These are phyloP conservation scores for Brachypodius melanocephalos DNA, from an alignment of 2,113 vertebrate species.

Conservation along the genomic window DNA sequence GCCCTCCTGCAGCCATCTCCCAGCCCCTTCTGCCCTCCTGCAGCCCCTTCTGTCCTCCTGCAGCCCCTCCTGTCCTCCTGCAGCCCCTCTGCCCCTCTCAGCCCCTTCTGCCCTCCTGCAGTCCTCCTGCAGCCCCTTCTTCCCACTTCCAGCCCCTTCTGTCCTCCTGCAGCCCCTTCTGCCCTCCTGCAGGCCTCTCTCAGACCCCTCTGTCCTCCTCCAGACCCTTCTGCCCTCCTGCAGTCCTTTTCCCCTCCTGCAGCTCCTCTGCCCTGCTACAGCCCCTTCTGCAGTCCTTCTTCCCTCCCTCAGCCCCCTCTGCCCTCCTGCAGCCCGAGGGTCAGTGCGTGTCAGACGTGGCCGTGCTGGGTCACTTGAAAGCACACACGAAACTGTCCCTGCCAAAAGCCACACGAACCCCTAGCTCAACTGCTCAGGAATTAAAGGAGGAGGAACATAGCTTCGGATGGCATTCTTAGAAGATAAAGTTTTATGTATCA, in stretches of 20 bases:
- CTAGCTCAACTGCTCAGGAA: not conserved
- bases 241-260: too few relatives aligned
- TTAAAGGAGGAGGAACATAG: not conserved
- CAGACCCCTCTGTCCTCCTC: too few relatives aligned
- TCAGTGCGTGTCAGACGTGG: not conserved
- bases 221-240: not conserved
- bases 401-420: not conserved
- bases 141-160: not conserved
- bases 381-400: not conserved
- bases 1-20: not conserved
- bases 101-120: not conserved
- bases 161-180: not conserved
- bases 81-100: not conserved
- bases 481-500: not conserved
- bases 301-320: not conserved
- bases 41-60: not conserved
- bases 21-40: too few relatives aligned
- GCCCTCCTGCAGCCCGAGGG: not conserved
- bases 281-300: not conserved
- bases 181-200: not conserved
- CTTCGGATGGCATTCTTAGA: not conserved
- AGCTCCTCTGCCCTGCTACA: too few relatives aligned
- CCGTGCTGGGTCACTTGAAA: not conserved
- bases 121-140: not conserved
- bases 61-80: not conserved